Conservation (phyloP, 1,140 invertebrate species). For the Parasteatoda tepidariorum region DNA sequence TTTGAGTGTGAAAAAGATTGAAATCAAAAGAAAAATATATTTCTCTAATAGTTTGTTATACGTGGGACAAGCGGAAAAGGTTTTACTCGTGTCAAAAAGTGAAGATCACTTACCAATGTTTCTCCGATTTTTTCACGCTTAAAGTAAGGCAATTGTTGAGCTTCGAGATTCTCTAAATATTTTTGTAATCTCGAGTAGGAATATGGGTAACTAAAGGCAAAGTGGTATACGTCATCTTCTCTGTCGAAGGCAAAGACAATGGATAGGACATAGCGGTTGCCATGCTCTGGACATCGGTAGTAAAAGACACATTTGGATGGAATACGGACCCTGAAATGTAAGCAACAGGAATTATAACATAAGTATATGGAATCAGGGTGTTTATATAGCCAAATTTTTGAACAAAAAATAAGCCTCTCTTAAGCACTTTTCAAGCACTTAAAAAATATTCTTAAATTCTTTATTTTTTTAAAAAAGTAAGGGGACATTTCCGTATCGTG, state of each 20-base stretch:
- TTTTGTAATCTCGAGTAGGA: constrained; percentile 90
- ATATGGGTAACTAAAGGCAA: constrained; percentile 92
- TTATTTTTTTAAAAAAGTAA: neutral
- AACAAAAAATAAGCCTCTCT: neutral
- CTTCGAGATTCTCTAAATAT: constrained; percentile 81
- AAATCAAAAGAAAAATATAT: too few species aligned
- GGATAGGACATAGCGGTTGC: constrained; percentile 92
- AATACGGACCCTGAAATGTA: constrained; percentile 83
- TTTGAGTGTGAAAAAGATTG: too few species aligned
- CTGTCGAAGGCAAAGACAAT: constrained; percentile 94
- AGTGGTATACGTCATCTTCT: constrained; percentile 93
- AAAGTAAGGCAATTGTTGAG: constrained; percentile 72
- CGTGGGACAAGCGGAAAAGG: too few species aligned
- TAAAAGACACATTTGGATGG: constrained; percentile 91
- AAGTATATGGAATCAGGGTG: neutral
- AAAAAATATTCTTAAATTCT: neutral
- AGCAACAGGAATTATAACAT: constrained; percentile 63
- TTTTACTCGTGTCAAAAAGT: too few species aligned
- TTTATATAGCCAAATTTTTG: neutral
- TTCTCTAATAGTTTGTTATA: too few species aligned
- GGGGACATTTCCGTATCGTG: too few species aligned
- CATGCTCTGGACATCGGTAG: constrained; percentile 89
- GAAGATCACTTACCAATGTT: constrained; percentile 79
- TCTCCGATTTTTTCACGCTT: constrained; percentile 78
- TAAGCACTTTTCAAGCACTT: neutral